These are phyloP conservation scores for Diploscapter pachys DNA, from an alignment of 1,140 invertebrate genomes.

Conservation along the genomic window DNA sequence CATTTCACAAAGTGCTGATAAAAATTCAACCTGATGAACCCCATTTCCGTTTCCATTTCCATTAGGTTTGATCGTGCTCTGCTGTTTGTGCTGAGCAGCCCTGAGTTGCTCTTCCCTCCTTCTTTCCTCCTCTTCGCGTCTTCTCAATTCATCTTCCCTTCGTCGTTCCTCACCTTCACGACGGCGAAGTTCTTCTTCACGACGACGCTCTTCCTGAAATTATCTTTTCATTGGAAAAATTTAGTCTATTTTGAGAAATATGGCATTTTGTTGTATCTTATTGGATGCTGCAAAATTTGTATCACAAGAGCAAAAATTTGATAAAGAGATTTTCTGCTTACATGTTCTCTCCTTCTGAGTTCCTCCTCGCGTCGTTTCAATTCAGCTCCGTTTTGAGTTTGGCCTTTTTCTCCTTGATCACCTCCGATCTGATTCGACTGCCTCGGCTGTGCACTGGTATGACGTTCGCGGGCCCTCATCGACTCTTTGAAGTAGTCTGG, in stretches of 20 bases:
- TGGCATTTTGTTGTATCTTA: too few species aligned
- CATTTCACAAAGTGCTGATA: not conserved
- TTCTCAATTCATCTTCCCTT: slow-evolving; percentile 28
- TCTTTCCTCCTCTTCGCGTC: slow-evolving; percentile 24
- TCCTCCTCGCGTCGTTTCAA: slow-evolving; percentile 29
- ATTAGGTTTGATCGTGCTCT: not conserved
- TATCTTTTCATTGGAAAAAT: too few species aligned
- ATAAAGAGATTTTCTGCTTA: too few species aligned
- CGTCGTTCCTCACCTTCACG: slow-evolving; percentile 30
- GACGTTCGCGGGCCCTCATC: slow-evolving; percentile 20
- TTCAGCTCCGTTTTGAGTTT: slow-evolving; percentile 24
- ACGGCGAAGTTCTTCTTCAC: slow-evolving; percentile 25
- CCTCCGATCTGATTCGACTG: too few species aligned
- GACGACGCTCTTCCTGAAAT: slow-evolving; percentile 17
- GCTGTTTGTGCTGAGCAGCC: slow-evolving; percentile 4
- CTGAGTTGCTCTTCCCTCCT: slow-evolving; percentile 4
- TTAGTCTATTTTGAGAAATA: too few species aligned
- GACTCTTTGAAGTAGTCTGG: slow-evolving; percentile 42
- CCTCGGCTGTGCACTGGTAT: too few species aligned
- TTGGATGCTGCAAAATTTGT: too few species aligned
- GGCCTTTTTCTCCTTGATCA: too few species aligned
- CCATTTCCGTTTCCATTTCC: not conserved
- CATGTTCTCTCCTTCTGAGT: slow-evolving; percentile 7
- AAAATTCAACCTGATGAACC: not conserved
- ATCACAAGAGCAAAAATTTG: too few species aligned